These are phyloP conservation scores for Globodera rostochiensis DNA, from an alignment of 1,140 invertebrate genomes.

Conservation along the genomic window DNA sequence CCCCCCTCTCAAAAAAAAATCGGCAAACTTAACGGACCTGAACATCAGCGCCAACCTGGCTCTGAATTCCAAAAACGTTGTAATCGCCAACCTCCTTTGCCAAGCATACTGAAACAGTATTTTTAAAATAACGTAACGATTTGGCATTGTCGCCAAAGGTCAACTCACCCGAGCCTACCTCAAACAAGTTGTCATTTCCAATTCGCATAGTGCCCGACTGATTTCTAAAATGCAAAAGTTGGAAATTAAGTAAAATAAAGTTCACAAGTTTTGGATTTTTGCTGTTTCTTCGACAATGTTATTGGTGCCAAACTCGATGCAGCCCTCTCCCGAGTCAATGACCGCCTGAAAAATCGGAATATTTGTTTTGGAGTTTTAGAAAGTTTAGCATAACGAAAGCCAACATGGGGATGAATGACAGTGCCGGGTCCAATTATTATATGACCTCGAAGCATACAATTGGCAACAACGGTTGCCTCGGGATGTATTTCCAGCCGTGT, in stretches of 20 bases:
- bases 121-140: no score
- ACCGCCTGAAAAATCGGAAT: conserved; percentile 23
- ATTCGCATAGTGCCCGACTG: conserved; percentile 17
- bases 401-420: conserved; percentile 26
- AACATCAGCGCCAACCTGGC: conserved; percentile 35
- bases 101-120: conserved; percentile 29
- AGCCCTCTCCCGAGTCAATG: conserved; percentile 40
- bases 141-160: no score
- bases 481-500: conserved; percentile 14
- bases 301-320: conserved; percentile 43
- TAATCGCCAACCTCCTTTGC: conserved; percentile 37
- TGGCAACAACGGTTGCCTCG: conserved; percentile 15
- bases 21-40: not conserved
- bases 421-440: conserved; percentile 20
- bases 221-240: conserved; percentile 17
- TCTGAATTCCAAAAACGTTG: conserved; percentile 42
- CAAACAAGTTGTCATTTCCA: conserved; percentile 46
- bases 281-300: conserved; percentile 47
- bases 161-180: conserved; percentile 36
- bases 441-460: conserved; percentile 7
- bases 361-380: not conserved
- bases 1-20: no score
- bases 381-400: not conserved
- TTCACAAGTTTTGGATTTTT: conserved; percentile 40
- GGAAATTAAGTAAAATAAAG: not conserved